phyloP scores from a whole-genome alignment of 2,797 vertebrate genomes.

The Brachyrhaphis roseni region DNA sequence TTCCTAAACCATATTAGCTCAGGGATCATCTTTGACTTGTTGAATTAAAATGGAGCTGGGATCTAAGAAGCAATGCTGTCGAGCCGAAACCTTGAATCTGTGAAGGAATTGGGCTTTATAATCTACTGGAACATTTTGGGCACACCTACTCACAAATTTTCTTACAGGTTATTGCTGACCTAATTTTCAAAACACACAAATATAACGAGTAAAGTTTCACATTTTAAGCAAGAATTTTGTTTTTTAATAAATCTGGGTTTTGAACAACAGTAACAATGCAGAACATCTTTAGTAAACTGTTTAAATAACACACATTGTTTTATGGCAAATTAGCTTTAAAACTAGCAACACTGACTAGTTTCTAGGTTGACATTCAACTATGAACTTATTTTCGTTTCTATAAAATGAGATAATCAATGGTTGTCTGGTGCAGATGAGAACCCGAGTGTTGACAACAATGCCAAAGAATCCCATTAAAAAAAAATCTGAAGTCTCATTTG shows the following conservation, averaged over 20 bases:
- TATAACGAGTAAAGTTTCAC: neutral
- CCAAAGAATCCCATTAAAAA: neutral
- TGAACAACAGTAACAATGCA: neutral
- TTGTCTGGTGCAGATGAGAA: neutral
- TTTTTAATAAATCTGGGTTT: neutral
- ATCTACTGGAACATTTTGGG: neutral
- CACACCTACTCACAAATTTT: neutral
- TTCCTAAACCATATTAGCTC: constrained; percentile 71
- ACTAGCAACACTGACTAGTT: neutral
- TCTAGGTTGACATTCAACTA: neutral
- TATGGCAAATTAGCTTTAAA: neutral
- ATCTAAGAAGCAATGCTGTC: constrained; percentile 45
- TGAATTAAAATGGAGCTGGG: constrained; percentile 63
- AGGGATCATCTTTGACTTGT: constrained; percentile 66
- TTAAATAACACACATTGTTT: neutral
- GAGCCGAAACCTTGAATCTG: constrained; percentile 37
- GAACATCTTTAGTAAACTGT: neutral
- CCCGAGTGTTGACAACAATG: neutral
- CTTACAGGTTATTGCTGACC: neutral
- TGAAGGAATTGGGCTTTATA: constrained; percentile 31
- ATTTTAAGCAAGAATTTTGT: neutral
- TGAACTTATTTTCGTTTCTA: neutral
- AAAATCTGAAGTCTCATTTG: neutral
- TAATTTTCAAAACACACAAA: neutral
- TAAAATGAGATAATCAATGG: neutral